Evolutionary conservation across 2,113 vertebrate species (phyloP).

Genomic region (Coturnix japonica): DNA sequence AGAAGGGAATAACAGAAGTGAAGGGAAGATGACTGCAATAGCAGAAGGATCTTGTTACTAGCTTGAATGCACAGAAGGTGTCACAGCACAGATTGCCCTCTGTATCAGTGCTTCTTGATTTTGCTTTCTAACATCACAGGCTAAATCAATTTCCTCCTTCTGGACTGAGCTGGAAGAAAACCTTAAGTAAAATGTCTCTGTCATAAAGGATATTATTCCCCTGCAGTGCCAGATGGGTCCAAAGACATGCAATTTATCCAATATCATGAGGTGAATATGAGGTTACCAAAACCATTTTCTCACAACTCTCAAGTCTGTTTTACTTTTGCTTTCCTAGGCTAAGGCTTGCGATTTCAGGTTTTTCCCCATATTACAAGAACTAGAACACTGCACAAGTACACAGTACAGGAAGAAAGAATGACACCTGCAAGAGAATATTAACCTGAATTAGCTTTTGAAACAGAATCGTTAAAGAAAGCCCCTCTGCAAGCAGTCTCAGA

Average conservation of each 20-base stretch:
- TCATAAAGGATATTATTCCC: constrained; percentile 43
- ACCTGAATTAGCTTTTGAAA: constrained; percentile 29
- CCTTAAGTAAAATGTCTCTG: constrained; percentile 46
- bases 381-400: neutral
- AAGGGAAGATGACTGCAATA: constrained; percentile 42
- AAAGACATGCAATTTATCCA: constrained; percentile 45
- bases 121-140: constrained; percentile 22
- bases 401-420: neutral
- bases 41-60: constrained; percentile 32
- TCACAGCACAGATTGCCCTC: neutral
- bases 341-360: neutral
- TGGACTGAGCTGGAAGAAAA: constrained; percentile 28
- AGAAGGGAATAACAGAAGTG: constrained; percentile 28
- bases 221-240: constrained; percentile 12
- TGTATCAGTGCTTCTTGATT: constrained; percentile 17
- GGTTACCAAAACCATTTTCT: constrained; percentile 59
- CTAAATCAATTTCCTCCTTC: constrained; percentile 46
- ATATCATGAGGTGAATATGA: constrained; percentile 9
- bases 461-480: neutral
- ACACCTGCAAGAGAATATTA: neutral
- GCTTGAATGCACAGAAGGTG: constrained; percentile 7
- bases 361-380: neutral
- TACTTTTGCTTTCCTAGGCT: neutral
- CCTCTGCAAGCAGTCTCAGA: neutral
- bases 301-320: constrained; percentile 11